phyloP scores from a whole-genome alignment of 2,888 invertebrate genomes.

The Drepanosiphum platanoidis region DNA sequence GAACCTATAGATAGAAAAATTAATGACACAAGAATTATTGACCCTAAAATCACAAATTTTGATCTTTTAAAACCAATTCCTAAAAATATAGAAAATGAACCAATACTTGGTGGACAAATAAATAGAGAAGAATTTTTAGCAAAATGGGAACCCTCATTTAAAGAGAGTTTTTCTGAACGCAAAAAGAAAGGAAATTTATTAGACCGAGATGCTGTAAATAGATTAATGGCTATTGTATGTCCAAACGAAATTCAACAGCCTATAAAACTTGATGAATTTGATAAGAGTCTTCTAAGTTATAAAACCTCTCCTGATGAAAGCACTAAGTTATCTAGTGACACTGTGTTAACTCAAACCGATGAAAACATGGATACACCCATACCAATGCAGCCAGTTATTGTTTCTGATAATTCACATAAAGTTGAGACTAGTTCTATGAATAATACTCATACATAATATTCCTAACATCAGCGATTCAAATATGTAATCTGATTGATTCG shows the following conservation, averaged over 20 bases:
- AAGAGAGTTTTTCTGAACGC: not conserved
- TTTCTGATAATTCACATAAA: not conserved
- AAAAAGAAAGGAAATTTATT: not conserved
- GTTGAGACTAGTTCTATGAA: not conserved
- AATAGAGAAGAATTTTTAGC: not conserved
- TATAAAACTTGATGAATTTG: not conserved
- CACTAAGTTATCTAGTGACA: not conserved
- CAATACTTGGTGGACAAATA: not conserved
- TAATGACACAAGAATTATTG: not conserved
- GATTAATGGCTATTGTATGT: not conserved
- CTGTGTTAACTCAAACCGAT: not conserved
- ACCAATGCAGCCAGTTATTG: not conserved
- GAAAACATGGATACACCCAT: not conserved
- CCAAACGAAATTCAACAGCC: not conserved
- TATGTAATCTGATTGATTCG: no score
- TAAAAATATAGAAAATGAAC: not conserved
- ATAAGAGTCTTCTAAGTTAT: not conserved
- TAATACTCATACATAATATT: no score
- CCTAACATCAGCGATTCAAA: no score
- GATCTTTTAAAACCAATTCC: constrained; percentile 17
- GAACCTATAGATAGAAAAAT: not conserved
- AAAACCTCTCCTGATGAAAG: not conserved
- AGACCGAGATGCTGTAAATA: not conserved
- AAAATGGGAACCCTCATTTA: not conserved
- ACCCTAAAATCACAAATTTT: not conserved